Base-by-base conservation (phyloP, 2,888 invertebrate genomes). In the Psococerastis gibbosa region DNA sequence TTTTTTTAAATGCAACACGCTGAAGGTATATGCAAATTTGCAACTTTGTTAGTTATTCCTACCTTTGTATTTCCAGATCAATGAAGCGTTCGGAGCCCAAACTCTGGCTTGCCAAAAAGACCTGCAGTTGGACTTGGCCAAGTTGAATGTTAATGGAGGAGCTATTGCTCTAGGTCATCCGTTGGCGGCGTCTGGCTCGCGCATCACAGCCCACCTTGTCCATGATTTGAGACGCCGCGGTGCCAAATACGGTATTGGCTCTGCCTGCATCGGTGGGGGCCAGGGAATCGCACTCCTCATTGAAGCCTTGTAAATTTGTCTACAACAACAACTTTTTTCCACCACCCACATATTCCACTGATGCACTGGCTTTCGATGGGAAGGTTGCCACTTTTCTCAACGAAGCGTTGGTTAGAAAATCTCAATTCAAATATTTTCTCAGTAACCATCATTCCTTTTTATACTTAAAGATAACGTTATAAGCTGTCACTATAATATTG, bases 151-250 rank as follows among this genome's bases (percentile, higher is more conserved):
- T 15, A 81, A 89, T 64, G 95, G 97, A 6, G 97, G 97, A 38
- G 95, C 94, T 51, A 91, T 95, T 57, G 92, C 95, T 17, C 58
- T 97, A 42, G 95, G 95, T n/a, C 94, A 95, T 69, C 95, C 97
- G 3, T 69, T 97, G 22, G 95, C 73, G n/a, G 94, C 95, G 11
- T 88, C 89, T 42, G 97, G 95, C 2, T 70, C 87, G 6, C 73
- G 95, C 56, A 97, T 97, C 57, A 88, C 83, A 1, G 75, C 78
- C 2, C 92, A 95, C 59, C 67, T 97, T 22, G 80, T 82, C 27
- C 84, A 97, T 57, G 92, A 95, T 65, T 68, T 95, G 53, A 78
- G 74, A 63, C 76, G 89, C 50, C 78, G 80, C 49, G 78, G 80
- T 38, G 72, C 76, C 20, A 91, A 88, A 61, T 74, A 80, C 47